Percentiles rank a stretch among this genome's conserved stretches.
Conservation (phyloP, 2,113 vertebrate species). For the Coryphaenoides rupestris region DNA sequence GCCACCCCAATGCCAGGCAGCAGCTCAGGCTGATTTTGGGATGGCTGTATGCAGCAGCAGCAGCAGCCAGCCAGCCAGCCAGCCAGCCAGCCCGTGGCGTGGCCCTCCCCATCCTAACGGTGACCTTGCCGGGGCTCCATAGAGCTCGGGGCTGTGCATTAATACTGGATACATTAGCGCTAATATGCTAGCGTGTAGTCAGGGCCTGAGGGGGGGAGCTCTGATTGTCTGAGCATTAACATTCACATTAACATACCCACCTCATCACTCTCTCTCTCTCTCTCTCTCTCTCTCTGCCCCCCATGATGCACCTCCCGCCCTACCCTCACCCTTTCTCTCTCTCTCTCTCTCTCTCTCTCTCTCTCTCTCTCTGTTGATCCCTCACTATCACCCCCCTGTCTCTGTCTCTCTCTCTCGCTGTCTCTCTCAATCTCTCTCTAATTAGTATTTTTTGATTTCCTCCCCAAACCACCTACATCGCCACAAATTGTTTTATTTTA, state of each 20-base stretch:
- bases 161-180: constrained; percentile 62
- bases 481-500: too few species aligned
- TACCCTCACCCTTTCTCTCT: background rate
- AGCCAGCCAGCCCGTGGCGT: background rate
- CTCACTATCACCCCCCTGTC: background rate
- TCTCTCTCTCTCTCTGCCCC: background rate
- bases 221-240: constrained; percentile 69
- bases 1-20: too few species aligned
- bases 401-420: background rate
- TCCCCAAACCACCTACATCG: too few species aligned
- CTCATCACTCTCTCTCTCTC: background rate
- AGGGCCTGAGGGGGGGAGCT: constrained; percentile 57
- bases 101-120: constrained; percentile 20
- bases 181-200: constrained; percentile 67
- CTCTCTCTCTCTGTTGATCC: background rate
- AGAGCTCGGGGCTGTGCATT: constrained; percentile 46
- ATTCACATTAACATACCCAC: constrained; percentile 57
- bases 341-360: background rate
- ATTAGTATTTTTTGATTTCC: too few species aligned
- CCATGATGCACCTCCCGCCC: background rate
- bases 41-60: constrained; percentile 16
- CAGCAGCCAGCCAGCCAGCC: too few species aligned
- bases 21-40: constrained; percentile 17
- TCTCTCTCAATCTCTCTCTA: background rate
- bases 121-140: constrained; percentile 53